A percentile compares a stretch with the other conserved stretches of the same genome.
These are phyloP conservation scores for Cyprinodon brontotheroides DNA, from an alignment of 2,113 vertebrate genomes.

Conservation along the genomic window DNA sequence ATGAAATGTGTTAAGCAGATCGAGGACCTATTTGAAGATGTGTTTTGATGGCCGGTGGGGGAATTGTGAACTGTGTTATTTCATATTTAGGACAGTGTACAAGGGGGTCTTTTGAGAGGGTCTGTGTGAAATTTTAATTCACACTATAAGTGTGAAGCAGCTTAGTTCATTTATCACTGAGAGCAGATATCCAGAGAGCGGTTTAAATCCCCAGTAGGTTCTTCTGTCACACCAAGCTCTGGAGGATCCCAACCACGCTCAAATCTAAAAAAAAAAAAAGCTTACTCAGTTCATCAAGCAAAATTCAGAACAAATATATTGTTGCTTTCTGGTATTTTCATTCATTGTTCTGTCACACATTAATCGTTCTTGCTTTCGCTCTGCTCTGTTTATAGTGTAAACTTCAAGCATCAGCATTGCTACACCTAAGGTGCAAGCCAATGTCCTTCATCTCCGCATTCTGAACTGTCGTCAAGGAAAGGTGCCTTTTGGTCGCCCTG, in stretches of 20 bases:
- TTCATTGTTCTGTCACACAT: neutral
- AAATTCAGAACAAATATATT: neutral
- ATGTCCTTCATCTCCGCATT: slow-evolving; percentile 66
- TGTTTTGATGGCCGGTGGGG: slow-evolving; percentile 60
- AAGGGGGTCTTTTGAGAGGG: slow-evolving; percentile 59
- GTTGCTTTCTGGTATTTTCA: neutral
- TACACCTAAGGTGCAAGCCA: slow-evolving; percentile 72
- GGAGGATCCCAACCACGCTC: slow-evolving; percentile 35
- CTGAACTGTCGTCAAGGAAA: slow-evolving; percentile 74
- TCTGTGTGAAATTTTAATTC: slow-evolving; percentile 77
- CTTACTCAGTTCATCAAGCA: slow-evolving; percentile 31
- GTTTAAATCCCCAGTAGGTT: slow-evolving; percentile 56
- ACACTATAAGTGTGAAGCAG: slow-evolving; percentile 69
- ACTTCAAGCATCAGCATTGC: slow-evolving; percentile 47
- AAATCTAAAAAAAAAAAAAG: slow-evolving; percentile 21
- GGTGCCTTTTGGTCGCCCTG: slow-evolving; percentile 72
- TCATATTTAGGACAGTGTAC: slow-evolving; percentile 68
- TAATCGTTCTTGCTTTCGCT: slow-evolving; percentile 3
- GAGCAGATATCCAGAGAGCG: slow-evolving; percentile 53
- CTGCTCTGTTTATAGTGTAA: slow-evolving; percentile 43
- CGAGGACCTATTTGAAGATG: slow-evolving; percentile 65
- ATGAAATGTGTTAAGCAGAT: slow-evolving; percentile 66
- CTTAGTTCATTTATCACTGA: slow-evolving; percentile 66
- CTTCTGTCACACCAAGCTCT: slow-evolving; percentile 42
- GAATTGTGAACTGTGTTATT: slow-evolving; percentile 65